phyloP scores from a whole-genome alignment of 2,797 vertebrate genomes.

The Chiroxiphia lanceolata region DNA sequence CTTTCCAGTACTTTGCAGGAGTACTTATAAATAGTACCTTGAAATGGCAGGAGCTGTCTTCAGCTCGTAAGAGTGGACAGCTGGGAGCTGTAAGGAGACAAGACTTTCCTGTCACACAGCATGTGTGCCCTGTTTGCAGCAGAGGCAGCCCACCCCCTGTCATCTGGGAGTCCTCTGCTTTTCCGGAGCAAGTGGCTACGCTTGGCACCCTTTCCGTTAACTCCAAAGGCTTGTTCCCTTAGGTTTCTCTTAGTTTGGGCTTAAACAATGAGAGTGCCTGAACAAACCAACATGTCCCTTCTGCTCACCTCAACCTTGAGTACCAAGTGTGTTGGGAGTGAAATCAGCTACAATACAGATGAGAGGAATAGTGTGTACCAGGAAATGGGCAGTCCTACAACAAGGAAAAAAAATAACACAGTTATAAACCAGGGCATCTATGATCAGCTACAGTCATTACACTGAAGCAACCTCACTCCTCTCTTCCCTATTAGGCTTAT shows the following conservation, averaged over 20 bases:
- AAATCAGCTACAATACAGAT: background rate
- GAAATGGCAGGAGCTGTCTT: conserved; percentile 12
- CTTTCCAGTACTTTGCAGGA: background rate
- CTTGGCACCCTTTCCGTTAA: background rate
- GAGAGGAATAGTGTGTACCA: background rate
- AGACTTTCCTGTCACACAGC: background rate
- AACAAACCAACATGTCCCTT: background rate
- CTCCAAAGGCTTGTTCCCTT: background rate
- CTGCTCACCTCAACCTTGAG: background rate
- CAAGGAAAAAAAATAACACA: background rate
- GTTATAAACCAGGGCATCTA: background rate
- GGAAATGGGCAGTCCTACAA: background rate
- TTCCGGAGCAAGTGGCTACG: background rate
- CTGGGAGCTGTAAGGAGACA: background rate
- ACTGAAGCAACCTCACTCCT: background rate
- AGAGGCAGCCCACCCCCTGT: background rate
- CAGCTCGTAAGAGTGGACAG: background rate
- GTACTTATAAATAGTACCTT: background rate
- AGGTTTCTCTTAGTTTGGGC: background rate
- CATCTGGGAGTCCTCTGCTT: background rate
- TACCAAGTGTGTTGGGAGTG: background rate
- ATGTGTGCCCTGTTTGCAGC: background rate
- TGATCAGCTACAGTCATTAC: background rate
- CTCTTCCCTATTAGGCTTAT: background rate
- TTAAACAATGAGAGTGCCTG: background rate